Percentiles rank a stretch among this genome's conserved stretches.
Evolutionary conservation across 2,888 invertebrate genomes (phyloP).

Genomic region (Nysson spinosus): DNA sequence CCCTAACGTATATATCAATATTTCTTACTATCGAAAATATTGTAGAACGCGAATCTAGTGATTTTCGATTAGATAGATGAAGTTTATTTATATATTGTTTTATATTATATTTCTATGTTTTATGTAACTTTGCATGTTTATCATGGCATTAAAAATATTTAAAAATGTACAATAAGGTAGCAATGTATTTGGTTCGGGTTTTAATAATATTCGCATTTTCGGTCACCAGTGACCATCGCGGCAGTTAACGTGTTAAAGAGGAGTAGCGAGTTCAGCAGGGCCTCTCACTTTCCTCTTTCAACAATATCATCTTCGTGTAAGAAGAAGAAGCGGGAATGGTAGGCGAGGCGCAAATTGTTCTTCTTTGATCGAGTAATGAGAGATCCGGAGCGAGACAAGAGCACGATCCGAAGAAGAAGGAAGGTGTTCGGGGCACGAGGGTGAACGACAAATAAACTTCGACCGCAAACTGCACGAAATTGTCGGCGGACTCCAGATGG

Average conservation of each 20-base stretch:
- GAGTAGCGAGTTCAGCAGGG: slow-evolving; percentile 18
- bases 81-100: no score
- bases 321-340: slow-evolving; percentile 39
- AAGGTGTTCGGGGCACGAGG: slow-evolving; percentile 55
- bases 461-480: slow-evolving; percentile 73
- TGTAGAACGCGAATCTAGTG: no score
- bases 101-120: no score
- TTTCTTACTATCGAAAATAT: no score
- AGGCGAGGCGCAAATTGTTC: slow-evolving; percentile 57
- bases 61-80: no score
- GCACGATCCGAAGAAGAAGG: slow-evolving; percentile 15
- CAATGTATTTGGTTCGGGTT: no score
- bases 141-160: no score
- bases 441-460: slow-evolving; percentile 71
- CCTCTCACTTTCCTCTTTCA: neutral
- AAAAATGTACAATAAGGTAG: no score
- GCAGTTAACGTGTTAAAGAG: neutral
- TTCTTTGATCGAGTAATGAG: slow-evolving; percentile 22
- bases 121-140: no score
- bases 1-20: no score
- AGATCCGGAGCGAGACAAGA: neutral
- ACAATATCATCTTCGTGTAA: slow-evolving; percentile 3
- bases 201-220: no score
- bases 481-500: slow-evolving; percentile 69
- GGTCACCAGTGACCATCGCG: neutral